Conservation (phyloP, 1,140 invertebrate species). For the Diploscapter pachys region DNA sequence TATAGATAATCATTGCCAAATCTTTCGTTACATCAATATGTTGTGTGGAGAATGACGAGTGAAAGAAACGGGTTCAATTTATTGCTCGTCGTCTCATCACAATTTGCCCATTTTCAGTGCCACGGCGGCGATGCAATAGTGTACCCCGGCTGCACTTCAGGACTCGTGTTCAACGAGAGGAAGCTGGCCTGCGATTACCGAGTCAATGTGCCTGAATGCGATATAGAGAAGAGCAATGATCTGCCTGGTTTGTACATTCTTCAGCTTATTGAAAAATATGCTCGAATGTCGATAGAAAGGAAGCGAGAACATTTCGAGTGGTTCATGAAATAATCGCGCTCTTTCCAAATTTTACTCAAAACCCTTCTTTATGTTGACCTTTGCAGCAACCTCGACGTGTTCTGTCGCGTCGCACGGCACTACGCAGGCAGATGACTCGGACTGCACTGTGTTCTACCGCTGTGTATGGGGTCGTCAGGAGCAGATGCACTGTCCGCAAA, state of each 20-base stretch:
- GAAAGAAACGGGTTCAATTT: too few species aligned
- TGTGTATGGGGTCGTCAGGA: conserved; percentile 37
- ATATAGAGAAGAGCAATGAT: conserved; percentile 1
- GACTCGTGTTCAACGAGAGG: conserved; percentile 27
- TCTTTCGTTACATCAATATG: too few species aligned
- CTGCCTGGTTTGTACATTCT: not conserved
- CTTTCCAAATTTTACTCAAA: not conserved
- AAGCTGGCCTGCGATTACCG: conserved; percentile 24
- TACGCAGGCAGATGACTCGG: conserved; percentile 37
- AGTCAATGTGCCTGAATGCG: conserved; percentile 25
- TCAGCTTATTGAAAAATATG: too few species aligned
- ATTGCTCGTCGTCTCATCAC: too few species aligned
- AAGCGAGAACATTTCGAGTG: too few species aligned
- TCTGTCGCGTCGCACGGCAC: conserved; percentile 31
- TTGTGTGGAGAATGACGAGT: too few species aligned
- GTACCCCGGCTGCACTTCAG: conserved; percentile 19
- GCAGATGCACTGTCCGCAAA: conserved; percentile 38
- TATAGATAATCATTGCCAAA: not conserved
- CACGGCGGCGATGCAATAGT: conserved; percentile 26
- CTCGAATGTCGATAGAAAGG: too few species aligned
- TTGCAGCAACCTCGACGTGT: conserved; percentile 2
- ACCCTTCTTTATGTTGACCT: not conserved
- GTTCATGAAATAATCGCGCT: not conserved
- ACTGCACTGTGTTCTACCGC: conserved; percentile 43
- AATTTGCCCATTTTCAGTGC: conserved; percentile 13